These are phyloP conservation scores for Oplegnathus fasciatus DNA, from an alignment of 2,113 vertebrate genomes.

Conservation along the genomic window DNA sequence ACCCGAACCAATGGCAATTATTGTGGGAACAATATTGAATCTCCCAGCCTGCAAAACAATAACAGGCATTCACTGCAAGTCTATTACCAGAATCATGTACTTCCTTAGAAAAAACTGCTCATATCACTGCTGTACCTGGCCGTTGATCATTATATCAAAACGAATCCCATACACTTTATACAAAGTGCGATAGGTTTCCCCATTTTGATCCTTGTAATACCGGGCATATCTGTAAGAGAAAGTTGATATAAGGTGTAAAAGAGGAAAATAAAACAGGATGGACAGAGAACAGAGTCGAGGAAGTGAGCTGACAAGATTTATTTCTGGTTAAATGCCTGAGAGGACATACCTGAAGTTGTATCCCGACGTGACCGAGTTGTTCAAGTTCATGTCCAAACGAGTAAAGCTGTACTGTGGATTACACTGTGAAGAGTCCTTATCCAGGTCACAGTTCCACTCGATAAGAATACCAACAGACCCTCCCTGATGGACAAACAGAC, in stretches of 20 bases:
- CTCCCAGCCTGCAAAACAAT: constrained; percentile 91
- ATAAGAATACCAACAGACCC: constrained; percentile 94
- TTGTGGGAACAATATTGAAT: constrained; percentile 94
- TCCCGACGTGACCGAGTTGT: constrained; percentile 88
- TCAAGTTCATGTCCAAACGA: constrained; percentile 88
- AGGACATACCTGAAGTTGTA: constrained; percentile 95
- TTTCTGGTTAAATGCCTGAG: background rate
- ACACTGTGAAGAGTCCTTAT: constrained; percentile 90
- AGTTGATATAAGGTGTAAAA: background rate
- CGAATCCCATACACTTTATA: constrained; percentile 96
- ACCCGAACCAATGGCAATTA: constrained; percentile 94
- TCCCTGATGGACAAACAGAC: constrained; percentile 84
- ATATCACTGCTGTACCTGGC: constrained; percentile 85
- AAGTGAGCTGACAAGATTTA: background rate
- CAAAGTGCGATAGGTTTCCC: constrained; percentile 88
- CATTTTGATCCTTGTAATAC: constrained; percentile 88
- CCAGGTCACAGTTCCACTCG: constrained; percentile 96
- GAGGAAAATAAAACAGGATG: background rate
- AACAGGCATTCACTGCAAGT: constrained; percentile 20
- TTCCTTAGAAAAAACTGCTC: background rate
- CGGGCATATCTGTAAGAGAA: constrained; percentile 87
- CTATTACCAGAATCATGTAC: background rate
- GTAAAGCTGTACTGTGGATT: constrained; percentile 93
- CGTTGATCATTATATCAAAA: constrained; percentile 95
- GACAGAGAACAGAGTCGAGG: background rate